Evolutionary conservation across 2,797 vertebrate species (phyloP).

Genomic region (Hoplostethus atlanticus): DNA sequence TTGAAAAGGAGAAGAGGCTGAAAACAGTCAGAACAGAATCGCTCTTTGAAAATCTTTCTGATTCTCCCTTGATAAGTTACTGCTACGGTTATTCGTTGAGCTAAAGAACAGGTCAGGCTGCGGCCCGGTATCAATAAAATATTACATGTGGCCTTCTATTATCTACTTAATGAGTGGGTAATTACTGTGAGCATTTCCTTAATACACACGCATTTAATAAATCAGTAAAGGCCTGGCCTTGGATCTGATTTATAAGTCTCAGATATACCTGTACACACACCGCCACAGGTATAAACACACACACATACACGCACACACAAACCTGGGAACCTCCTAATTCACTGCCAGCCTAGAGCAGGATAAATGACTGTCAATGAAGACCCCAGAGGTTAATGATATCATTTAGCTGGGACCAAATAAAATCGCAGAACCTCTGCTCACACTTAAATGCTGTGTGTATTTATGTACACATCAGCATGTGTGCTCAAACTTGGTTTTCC

Average conservation of each 20-base stretch:
- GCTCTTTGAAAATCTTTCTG: neutral
- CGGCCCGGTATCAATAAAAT: constrained; percentile 15
- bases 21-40: constrained; percentile 24
- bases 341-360: neutral
- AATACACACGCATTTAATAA: constrained; percentile 34
- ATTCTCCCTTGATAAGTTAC: neutral
- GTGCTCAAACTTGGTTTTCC: neutral
- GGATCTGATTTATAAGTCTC: constrained; percentile 11
- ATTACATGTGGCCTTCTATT: constrained; percentile 22
- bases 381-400: neutral
- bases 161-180: constrained; percentile 17
- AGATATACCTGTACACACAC: neutral
- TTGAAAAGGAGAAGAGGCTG: constrained; percentile 27
- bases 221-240: neutral
- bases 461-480: neutral
- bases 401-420: too few species aligned
- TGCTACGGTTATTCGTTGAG: neutral
- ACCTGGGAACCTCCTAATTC: neutral
- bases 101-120: constrained; percentile 24
- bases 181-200: constrained; percentile 11
- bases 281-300: too few species aligned
- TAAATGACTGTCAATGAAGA: neutral
- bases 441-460: neutral
- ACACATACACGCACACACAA: neutral
- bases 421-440: too few species aligned